phyloP scores from a whole-genome alignment of 2,113 vertebrate species.

The Leptodactylus fuscus region DNA sequence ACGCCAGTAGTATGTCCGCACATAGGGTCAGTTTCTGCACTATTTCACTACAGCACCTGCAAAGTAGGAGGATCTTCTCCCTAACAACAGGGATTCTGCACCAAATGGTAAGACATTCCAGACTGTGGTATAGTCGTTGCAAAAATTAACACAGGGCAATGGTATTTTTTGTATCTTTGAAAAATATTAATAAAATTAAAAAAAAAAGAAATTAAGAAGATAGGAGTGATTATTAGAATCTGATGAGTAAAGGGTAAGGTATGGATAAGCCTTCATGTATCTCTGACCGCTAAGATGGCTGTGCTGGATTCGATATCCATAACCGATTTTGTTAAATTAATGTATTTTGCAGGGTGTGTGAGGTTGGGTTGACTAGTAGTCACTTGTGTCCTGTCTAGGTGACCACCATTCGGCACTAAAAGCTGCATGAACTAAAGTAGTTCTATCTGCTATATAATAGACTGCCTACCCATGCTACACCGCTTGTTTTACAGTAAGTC shows the following conservation, averaged over 20 bases:
- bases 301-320: no score
- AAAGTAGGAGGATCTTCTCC: background rate
- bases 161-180: conserved; percentile 38
- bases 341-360: background rate
- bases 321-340: no score
- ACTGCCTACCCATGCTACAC: no score
- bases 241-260: background rate
- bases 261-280: background rate
- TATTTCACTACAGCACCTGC: conserved; percentile 19
- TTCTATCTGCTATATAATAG: no score
- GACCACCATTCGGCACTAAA: background rate
- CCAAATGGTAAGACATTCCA: conserved; percentile 23
- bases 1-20: conserved; percentile 2
- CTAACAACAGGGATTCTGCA: background rate
- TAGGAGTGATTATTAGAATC: background rate
- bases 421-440: background rate
- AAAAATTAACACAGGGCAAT: conserved; percentile 28
- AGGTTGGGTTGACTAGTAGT: background rate
- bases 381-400: background rate
- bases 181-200: conserved; percentile 26
- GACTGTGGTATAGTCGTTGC: conserved; percentile 16
- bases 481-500: no score
- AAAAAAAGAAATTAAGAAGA: background rate
- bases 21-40: conserved; percentile 22
- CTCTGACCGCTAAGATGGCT: background rate